Evolutionary conservation across 1,140 invertebrate species (phyloP).

Genomic region (Calephelis virginiensis): DNA sequence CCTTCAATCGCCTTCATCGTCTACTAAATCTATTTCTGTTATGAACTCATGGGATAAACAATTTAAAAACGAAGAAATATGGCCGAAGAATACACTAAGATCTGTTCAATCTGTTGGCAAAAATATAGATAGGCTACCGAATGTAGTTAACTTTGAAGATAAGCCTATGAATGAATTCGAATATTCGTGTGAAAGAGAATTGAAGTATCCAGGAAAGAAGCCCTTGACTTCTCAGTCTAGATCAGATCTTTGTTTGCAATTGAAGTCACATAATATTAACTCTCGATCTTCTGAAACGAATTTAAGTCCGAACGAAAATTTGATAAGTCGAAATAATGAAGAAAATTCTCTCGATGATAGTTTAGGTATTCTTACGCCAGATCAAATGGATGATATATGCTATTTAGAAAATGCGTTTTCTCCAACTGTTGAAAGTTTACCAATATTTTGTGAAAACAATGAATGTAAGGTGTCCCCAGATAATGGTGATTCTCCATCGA

Average conservation of each 20-base stretch:
- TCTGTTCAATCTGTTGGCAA: conserved; percentile 41
- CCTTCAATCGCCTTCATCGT: conserved; percentile 61
- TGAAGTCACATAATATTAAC: conserved; percentile 57
- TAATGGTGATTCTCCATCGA: conserved; percentile 72
- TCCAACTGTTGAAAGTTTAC: conserved; percentile 77
- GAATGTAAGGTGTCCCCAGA: conserved; percentile 66
- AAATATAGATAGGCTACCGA: conserved; percentile 59
- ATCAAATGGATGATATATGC: conserved; percentile 89
- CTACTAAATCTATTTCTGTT: conserved; percentile 36
- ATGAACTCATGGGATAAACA: conserved; percentile 41
- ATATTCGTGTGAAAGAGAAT: conserved; percentile 70
- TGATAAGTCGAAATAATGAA: conserved; percentile 79
- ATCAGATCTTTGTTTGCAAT: conserved; percentile 66
- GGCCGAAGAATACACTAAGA: conserved; percentile 39
- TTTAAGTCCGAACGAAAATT: conserved; percentile 71
- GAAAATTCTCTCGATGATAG: conserved; percentile 90
- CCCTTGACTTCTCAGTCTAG: conserved; percentile 62
- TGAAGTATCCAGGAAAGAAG: conserved; percentile 52
- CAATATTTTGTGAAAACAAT: conserved; percentile 66
- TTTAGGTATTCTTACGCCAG: conserved; percentile 90
- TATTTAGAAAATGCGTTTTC: conserved; percentile 80
- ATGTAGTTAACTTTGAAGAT: conserved; percentile 67
- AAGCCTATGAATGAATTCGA: conserved; percentile 72
- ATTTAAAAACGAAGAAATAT: conserved; percentile 37
- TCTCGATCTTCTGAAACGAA: conserved; percentile 60